A percentile compares a stretch with the other conserved stretches of the same genome.
These are phyloP conservation scores for Ornithorhynchus anatinus DNA, from an alignment of 2,113 vertebrate species.

Conservation along the genomic window DNA sequence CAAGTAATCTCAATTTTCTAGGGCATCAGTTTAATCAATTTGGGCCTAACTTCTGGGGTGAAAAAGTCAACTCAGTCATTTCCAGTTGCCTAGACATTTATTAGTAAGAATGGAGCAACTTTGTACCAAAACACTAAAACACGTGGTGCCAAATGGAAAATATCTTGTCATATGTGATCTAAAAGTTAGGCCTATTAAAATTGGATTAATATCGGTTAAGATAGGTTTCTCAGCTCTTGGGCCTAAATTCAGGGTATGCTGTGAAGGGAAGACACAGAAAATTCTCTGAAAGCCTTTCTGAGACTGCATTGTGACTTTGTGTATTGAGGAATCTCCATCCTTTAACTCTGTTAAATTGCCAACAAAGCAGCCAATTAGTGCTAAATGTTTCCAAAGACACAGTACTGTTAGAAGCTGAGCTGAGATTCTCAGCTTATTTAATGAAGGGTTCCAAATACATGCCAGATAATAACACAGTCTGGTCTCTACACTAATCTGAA, in stretches of 20 bases:
- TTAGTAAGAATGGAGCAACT: slow-evolving; percentile 9
- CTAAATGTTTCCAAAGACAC: background rate
- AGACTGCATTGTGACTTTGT: background rate
- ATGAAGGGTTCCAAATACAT: background rate
- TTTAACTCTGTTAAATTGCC: background rate
- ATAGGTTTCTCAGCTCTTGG: too few species aligned
- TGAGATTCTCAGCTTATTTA: background rate
- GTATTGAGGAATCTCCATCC: background rate
- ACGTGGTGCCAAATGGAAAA: background rate
- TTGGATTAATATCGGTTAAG: too few species aligned
- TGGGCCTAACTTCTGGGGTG: background rate
- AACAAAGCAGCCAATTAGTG: background rate
- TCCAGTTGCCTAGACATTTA: slow-evolving; percentile 21
- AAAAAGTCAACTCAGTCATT: slow-evolving; percentile 24
- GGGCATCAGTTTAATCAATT: slow-evolving; percentile 27
- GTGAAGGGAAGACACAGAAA: too few species aligned
- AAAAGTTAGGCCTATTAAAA: background rate
- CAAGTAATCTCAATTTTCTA: slow-evolving; percentile 25
- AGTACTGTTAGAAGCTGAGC: background rate
- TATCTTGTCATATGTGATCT: background rate
- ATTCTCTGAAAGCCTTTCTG: too few species aligned
- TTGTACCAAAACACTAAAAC: background rate
- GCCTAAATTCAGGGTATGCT: too few species aligned
- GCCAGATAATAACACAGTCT: background rate
- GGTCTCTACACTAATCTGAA: background rate